Evolutionary conservation across 2,113 vertebrate species (phyloP), one percentile per base, ranked within the genome.

Genomic region (Polypterus bichir): DNA sequence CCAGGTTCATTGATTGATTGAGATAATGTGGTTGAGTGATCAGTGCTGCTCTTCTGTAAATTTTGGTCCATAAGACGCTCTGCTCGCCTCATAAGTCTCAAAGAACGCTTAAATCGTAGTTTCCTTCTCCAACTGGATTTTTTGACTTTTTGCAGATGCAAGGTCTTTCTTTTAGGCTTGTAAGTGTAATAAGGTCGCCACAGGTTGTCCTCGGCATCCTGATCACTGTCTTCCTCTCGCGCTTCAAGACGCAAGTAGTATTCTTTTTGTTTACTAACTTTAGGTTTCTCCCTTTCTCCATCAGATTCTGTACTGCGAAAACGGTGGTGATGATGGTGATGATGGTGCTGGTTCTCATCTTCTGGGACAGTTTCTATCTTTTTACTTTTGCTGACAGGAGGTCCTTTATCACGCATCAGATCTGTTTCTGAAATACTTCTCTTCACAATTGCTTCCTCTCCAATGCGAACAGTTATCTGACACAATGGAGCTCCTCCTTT

Each of bases 151-250:
- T 87, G 86, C 56, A 83, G 60, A 63, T 83, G 89, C 3, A 82
- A 78, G 1, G 80, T 66, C 70, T 91, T 91, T 54, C 85, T 78
- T 65, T 93, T 94, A 53, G 92, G 90, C 66, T 95, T 95, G 75
- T 94, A 95, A 7, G 86, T 88, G 71, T 94, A 92, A 67, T 95
- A 95, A 2, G 92, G 92, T 61, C 90, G 79, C 92, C 91, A 93
- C 44, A 92, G 81, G 61, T 92, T 85, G 67, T 95, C 92, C 62
- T 92, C 88, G 0, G 68, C 77, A 3, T 91, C 87, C 3, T 87
- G 80, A 59, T 90, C 86, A 1, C 88, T 88, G 1, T 87, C 87
- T 3, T 79, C 82, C 52, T 93, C 87, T 0, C 87, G 86, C 3
- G 86, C 82, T 54, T 86, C 87, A 54, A 73, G 79, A 4, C 81